Conservation (phyloP, 2,113 vertebrate species). For the Calidris pygmaea region DNA sequence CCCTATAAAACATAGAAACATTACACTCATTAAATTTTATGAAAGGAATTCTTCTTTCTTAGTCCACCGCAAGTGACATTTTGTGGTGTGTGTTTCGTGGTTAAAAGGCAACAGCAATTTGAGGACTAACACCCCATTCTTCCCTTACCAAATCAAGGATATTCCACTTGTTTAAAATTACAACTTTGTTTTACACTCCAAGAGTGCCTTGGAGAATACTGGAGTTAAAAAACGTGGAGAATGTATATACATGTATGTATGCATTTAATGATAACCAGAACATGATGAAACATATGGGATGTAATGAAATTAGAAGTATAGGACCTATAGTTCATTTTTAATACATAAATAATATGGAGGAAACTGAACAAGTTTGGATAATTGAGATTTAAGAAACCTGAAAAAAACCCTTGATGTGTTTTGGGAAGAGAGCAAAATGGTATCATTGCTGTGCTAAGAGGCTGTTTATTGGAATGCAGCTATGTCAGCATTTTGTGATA, state of each 20-base stretch:
- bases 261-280: neutral
- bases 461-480: neutral
- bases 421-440: neutral
- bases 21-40: constrained; percentile 58
- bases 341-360: neutral
- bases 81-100: neutral
- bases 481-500: neutral
- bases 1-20: constrained; percentile 47
- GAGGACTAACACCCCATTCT: neutral
- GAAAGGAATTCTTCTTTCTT: constrained; percentile 39
- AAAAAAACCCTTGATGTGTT: neutral
- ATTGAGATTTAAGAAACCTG: neutral
- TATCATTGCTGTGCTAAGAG: rapidly evolving
- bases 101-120: constrained; percentile 35
- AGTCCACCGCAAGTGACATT: neutral
- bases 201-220: neutral
- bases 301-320: neutral
- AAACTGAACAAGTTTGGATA: neutral
- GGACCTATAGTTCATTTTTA: neutral
- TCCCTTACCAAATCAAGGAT: neutral
- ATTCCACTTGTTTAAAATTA: constrained; percentile 27
- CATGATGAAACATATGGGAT: neutral
- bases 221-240: neutral
- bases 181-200: neutral
- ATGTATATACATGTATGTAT: neutral